A percentile compares a stretch with the other conserved stretches of the same genome.
Conservation (phyloP, 2,797 vertebrate species). For the Mus spretus region DNA sequence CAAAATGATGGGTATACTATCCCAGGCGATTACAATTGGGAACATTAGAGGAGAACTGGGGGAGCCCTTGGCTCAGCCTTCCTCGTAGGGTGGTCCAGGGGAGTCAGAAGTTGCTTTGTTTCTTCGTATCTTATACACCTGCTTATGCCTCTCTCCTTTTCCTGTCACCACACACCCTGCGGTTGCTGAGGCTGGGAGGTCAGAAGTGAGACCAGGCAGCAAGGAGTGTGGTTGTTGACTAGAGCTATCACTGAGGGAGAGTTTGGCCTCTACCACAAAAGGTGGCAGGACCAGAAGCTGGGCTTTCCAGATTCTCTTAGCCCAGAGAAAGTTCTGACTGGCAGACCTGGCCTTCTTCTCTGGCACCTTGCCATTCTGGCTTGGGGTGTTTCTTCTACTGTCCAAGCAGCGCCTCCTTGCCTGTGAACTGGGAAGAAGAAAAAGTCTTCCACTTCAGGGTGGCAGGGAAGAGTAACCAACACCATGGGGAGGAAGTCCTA, state of each 20-base stretch:
- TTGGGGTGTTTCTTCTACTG: not conserved
- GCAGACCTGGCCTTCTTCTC: conserved; percentile 7
- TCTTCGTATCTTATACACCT: not conserved
- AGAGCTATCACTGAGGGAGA: not conserved
- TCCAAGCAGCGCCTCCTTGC: not conserved
- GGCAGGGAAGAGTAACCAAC: not conserved
- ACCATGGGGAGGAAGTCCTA: not conserved
- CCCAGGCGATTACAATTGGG: conserved; percentile 9
- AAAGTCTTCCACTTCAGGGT: not conserved
- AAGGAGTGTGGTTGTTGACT: not conserved
- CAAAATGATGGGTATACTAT: conserved; percentile 43
- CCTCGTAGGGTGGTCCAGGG: not conserved
- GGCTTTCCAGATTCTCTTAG: not conserved
- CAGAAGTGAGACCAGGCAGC: not conserved
- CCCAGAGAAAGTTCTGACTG: conserved; percentile 16
- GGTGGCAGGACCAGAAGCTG: not conserved
- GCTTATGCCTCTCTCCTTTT: not conserved
- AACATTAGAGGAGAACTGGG: conserved; percentile 27
- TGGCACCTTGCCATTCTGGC: not conserved
- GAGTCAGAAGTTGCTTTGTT: not conserved
- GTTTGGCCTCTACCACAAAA: not conserved
- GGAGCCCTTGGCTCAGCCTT: not conserved
- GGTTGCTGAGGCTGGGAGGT: conserved; percentile 41
- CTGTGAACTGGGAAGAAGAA: conserved; percentile 17
- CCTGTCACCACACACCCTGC: not conserved